Evolutionary conservation across 2,797 vertebrate genomes (phyloP).

Genomic region (Phoebastria nigripes): DNA sequence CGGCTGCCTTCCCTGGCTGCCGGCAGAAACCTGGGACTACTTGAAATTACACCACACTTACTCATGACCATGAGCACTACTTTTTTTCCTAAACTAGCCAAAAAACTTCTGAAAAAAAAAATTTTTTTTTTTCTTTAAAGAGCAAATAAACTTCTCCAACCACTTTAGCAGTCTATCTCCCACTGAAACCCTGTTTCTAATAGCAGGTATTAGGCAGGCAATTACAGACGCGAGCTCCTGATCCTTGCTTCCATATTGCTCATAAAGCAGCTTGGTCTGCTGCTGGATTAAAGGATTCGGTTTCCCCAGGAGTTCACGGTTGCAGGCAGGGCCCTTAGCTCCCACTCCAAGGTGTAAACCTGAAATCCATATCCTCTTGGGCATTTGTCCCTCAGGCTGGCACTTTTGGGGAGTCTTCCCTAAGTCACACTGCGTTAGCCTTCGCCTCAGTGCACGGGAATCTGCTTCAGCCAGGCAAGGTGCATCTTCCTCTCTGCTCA

Average conservation of each 20-base stretch:
- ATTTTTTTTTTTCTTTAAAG: neutral
- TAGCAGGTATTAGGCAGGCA: neutral
- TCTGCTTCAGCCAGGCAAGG: neutral
- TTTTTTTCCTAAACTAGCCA: neutral
- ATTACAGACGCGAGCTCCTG: neutral
- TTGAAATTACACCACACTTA: neutral
- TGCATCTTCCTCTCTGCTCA: neutral
- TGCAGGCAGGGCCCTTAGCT: neutral
- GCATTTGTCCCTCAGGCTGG: neutral
- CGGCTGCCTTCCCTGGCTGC: neutral
- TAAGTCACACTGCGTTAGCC: accelerated
- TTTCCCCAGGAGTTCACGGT: neutral
- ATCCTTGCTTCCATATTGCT: neutral
- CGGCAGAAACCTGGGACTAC: neutral
- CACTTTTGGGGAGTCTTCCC: neutral
- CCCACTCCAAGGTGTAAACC: neutral
- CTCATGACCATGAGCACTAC: accelerated
- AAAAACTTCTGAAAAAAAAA: neutral
- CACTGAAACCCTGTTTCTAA: neutral
- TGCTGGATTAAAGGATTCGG: neutral
- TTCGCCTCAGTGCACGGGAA: accelerated
- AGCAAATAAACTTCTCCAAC: neutral
- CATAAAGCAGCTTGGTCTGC: neutral
- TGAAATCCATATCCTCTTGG: neutral
- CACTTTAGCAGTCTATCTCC: neutral